Percentiles rank a stretch among this genome's conserved stretches.
Conservation (phyloP, 2,888 invertebrate genomes). For the Junonia oenone region DNA sequence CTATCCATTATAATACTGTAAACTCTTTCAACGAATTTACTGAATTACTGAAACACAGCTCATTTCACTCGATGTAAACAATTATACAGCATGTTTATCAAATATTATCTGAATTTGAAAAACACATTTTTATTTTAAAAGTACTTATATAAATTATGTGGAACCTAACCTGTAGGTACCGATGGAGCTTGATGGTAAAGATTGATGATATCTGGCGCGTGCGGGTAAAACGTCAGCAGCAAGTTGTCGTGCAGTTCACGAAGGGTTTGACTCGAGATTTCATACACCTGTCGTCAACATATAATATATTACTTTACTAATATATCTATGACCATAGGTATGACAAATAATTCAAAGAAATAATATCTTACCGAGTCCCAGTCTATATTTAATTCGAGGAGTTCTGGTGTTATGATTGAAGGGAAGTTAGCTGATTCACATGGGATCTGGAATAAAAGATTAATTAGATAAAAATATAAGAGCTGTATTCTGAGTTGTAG, state of each 20-base stretch:
- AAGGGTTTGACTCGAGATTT: conserved; percentile 67
- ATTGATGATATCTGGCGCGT: conserved; percentile 77
- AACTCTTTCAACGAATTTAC: no score
- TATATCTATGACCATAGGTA: no score
- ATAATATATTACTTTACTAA: no score
- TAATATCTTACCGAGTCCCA: conserved; percentile 74
- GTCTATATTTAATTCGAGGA: conserved; percentile 73
- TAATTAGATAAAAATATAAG: no score
- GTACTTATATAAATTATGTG: neutral
- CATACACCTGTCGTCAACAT: no score
- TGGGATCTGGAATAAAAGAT: conserved; percentile 64
- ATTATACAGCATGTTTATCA: no score
- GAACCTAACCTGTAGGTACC: conserved; percentile 47
- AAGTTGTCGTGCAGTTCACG: conserved; percentile 81
- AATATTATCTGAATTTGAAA: no score
- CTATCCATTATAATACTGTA: no score
- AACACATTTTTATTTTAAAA: no score
- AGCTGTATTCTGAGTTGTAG: no score
- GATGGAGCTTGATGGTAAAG: conserved; percentile 60
- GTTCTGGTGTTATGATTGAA: conserved; percentile 60
- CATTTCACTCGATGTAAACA: no score
- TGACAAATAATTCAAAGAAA: neutral
- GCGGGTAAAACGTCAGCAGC: conserved; percentile 81
- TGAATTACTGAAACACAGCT: no score
- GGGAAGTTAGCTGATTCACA: conserved; percentile 68